These are phyloP conservation scores for Zaprionus ornatus DNA, from an alignment of 1,140 invertebrate genomes.

Conservation along the genomic window DNA sequence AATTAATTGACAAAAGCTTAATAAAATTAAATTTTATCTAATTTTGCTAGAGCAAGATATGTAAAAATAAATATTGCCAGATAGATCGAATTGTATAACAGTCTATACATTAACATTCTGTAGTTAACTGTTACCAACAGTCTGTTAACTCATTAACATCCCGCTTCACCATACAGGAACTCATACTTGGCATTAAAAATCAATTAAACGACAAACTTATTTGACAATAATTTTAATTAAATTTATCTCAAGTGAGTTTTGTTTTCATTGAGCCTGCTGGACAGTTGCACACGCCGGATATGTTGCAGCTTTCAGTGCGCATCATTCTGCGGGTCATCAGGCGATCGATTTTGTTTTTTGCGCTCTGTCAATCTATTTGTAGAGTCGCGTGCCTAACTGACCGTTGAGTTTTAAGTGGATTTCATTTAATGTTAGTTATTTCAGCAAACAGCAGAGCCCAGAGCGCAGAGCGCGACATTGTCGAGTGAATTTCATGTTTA, in stretches of 20 bases:
- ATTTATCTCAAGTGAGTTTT: background rate
- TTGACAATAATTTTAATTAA: slow-evolving; percentile 3
- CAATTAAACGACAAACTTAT: background rate
- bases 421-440: slow-evolving; percentile 42
- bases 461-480: slow-evolving; percentile 18
- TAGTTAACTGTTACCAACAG: too few relatives aligned
- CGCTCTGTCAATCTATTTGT: slow-evolving; percentile 26
- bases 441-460: slow-evolving; percentile 27
- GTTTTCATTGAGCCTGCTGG: background rate
- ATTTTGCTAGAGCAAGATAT: too few relatives aligned
- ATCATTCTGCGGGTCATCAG: slow-evolving; percentile 10
- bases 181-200: background rate
- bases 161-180: background rate
- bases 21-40: too few relatives aligned
- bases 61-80: too few relatives aligned
- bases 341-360: slow-evolving; percentile 4
- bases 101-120: too few relatives aligned
- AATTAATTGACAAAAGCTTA: too few relatives aligned
- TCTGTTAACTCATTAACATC: background rate
- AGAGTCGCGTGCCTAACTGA: slow-evolving; percentile 12
- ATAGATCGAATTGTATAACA: too few relatives aligned
- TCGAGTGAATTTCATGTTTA: slow-evolving; percentile 58
- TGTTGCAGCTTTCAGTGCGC: background rate
- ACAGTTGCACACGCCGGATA: background rate
- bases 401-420: slow-evolving; percentile 30